Conservation (phyloP, 2,888 invertebrate species). For the Phaedon cochleariae region DNA sequence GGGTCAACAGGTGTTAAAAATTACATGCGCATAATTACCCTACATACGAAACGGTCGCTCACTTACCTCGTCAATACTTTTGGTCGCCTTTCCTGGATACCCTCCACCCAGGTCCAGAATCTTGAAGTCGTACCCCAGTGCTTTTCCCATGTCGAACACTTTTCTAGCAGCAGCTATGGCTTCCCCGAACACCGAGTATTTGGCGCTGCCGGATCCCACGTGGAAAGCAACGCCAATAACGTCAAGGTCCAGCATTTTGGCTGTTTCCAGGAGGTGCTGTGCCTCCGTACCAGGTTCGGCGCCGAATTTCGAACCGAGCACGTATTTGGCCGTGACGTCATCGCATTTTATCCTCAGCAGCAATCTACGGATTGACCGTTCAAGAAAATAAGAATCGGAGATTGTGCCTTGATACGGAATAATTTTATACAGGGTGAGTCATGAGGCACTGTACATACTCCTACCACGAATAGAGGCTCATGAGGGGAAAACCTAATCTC, state of each 20-base stretch:
- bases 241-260: conserved; percentile 26
- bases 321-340: conserved; percentile 22
- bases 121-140: conserved; percentile 30
- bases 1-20: too few relatives aligned
- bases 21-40: too few relatives aligned
- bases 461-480: too few relatives aligned
- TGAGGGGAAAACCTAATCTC: too few relatives aligned
- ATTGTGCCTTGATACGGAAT: too few relatives aligned
- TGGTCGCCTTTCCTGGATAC: conserved; percentile 52
- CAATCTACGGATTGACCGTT: too few relatives aligned
- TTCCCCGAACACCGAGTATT: conserved; percentile 19
- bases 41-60: neutral
- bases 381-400: too few relatives aligned
- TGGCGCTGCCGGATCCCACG: conserved; percentile 31
- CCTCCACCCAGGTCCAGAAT: conserved; percentile 39
- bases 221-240: conserved; percentile 39
- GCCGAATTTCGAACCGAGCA: conserved; percentile 35
- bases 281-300: conserved; percentile 27
- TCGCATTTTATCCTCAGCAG: conserved; percentile 35
- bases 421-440: too few relatives aligned
- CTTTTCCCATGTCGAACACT: conserved; percentile 30
- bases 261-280: conserved; percentile 19
- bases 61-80: conserved; percentile 74
- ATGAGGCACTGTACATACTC: too few relatives aligned
- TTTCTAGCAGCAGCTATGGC: conserved; percentile 32